These are phyloP conservation scores for Xiphophorus birchmanni DNA, from an alignment of 2,797 vertebrate genomes.

Conservation along the genomic window DNA sequence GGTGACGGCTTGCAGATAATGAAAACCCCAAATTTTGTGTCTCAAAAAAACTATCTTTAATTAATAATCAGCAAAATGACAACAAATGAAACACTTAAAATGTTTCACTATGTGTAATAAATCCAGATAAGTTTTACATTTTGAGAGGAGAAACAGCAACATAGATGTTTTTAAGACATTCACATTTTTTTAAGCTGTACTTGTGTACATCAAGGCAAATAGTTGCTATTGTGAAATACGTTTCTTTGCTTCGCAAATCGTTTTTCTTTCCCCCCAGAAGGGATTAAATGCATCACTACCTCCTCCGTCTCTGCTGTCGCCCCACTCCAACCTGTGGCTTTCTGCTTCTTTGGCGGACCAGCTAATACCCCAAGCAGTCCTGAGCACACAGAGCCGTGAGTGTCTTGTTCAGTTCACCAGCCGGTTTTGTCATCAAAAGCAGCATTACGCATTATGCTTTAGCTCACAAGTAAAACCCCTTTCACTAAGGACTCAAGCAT, in stretches of 20 bases:
- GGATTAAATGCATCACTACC: conserved; percentile 82
- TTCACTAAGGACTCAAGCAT: neutral
- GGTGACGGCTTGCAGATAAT: neutral
- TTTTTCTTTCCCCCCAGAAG: conserved; percentile 63
- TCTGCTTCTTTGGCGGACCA: conserved; percentile 71
- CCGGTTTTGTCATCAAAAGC: conserved; percentile 8
- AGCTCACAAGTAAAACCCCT: neutral
- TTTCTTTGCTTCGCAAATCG: neutral
- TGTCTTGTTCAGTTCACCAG: conserved; percentile 35
- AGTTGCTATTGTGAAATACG: neutral
- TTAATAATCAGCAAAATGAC: neutral
- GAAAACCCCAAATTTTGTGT: neutral
- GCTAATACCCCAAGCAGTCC: conserved; percentile 75
- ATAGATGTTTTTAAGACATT: neutral
- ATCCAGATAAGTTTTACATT: neutral
- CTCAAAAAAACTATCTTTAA: neutral
- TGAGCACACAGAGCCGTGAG: conserved; percentile 80
- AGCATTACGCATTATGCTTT: neutral
- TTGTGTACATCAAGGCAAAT: neutral
- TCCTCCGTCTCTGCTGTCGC: conserved; percentile 83
- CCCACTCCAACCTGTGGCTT: conserved; percentile 83
- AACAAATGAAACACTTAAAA: neutral
- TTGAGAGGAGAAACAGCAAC: neutral
- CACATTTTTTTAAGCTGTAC: neutral
- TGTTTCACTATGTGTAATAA: neutral